Evolutionary conservation across 2,888 invertebrate genomes (phyloP).

Genomic region (Ophioninae sp.): DNA sequence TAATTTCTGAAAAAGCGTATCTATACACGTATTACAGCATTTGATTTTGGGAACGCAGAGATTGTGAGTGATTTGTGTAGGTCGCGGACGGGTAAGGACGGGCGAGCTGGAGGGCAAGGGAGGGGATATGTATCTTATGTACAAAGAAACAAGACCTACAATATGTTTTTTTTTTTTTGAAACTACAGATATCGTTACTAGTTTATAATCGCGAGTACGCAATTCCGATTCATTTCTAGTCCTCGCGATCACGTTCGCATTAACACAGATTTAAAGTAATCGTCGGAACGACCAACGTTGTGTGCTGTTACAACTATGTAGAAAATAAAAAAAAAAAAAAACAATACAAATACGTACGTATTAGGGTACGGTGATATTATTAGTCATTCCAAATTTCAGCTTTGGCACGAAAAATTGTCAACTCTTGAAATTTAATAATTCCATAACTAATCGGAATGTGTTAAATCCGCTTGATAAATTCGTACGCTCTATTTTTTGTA

Average conservation of each 20-base stretch:
- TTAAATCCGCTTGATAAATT: not conserved
- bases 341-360: not conserved
- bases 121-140: slow-evolving; percentile 80
- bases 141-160: slow-evolving; percentile 72
- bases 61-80: slow-evolving; percentile 10
- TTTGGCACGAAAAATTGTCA: not conserved
- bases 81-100: not conserved
- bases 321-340: slow-evolving; percentile 37
- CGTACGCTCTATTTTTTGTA: not conserved
- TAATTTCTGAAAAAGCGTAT: slow-evolving; percentile 36
- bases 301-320: slow-evolving; percentile 38
- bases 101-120: slow-evolving; percentile 23
- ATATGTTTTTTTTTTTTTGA: slow-evolving; percentile 42
- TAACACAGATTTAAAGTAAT: slow-evolving; percentile 46
- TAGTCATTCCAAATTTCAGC: not conserved
- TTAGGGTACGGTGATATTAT: not conserved
- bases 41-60: slow-evolving; percentile 17
- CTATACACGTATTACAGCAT: slow-evolving; percentile 47
- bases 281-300: slow-evolving; percentile 47
- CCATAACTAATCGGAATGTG: not conserved
- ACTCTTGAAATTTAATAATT: not conserved
- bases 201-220: slow-evolving; percentile 60
- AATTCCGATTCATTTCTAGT: slow-evolving; percentile 30
- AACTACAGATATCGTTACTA: slow-evolving; percentile 56
- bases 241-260: slow-evolving; percentile 20